Base-by-base conservation (phyloP, 2,797 vertebrate species). In the Epinephelus malabaricus region DNA sequence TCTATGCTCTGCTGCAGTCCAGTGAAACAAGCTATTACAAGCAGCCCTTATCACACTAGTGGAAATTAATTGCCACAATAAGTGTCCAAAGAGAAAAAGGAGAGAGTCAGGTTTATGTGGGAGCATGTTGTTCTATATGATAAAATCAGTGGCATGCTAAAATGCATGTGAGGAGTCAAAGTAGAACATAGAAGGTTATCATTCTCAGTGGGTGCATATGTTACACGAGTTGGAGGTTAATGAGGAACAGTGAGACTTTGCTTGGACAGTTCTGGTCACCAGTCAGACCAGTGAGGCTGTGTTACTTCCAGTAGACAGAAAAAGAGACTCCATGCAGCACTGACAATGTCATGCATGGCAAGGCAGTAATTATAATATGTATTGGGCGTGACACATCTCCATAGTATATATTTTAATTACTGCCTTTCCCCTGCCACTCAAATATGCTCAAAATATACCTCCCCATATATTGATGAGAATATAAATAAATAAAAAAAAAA, bases 191-290 rank as follows among this genome's bases (percentile, higher is more conserved):
- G 40, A 19, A 60, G 59, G 58, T 65, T 50, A 65, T 68, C 81
- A 55, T 55, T 58, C 40, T 21, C 59, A 38, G 55, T 69, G 54
- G 73, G 45, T 67, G 56, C 49, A 64, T 81, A 25, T 49, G 73
- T 81, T 73, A 73, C 67, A 72, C 10, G 55, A 55, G 78, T 60
- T 69, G 49, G 79, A 82, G 87, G 65, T 79, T 81, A 84, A 86
- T 81, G 80, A 83, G 87, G 71, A 74, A 18, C 79, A 73, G 55
- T 47, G 55, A 54, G 66, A 64, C 61, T 66, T 73, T 34, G 34
- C 56, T 61, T 54, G 75, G 50, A 73, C 15, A 19, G 53, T 69
- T 51, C 63, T 85, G 65, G 40, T 43, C 72, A 86, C 75, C 78
- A 86, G 53, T 74, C 65, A 81, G 43, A 66, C 62, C 76, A 71